A percentile compares a stretch with the other conserved stretches of the same genome.
Evolutionary conservation across 2,888 invertebrate genomes (phyloP).

Genomic region (Cyclophora albipunctata): DNA sequence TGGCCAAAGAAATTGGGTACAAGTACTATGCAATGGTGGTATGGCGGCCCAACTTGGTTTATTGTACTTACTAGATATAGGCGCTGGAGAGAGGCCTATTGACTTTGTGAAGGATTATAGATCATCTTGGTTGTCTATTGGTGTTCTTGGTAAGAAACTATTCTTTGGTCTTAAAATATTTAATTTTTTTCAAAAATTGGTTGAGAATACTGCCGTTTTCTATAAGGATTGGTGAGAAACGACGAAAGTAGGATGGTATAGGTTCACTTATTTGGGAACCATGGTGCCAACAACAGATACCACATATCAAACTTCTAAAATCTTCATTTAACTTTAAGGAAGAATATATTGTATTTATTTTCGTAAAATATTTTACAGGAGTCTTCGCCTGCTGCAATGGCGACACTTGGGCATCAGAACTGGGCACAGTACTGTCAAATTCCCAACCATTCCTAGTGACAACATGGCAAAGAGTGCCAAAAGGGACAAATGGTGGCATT

Average conservation of each 20-base stretch:
- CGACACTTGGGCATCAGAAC: conserved; percentile 94
- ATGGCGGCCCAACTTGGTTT: conserved; percentile 87
- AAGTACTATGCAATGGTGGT: conserved; percentile 93
- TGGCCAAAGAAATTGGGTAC: conserved; percentile 91
- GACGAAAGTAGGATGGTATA: too few relatives aligned
- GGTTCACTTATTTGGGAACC: too few relatives aligned
- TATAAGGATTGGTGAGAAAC: too few relatives aligned
- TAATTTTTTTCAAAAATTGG: conserved; percentile 2
- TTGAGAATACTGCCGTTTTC: too few relatives aligned
- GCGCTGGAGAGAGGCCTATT: conserved; percentile 84
- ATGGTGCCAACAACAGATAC: too few relatives aligned
- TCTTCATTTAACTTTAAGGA: too few relatives aligned
- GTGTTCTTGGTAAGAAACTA: conserved; percentile 77
- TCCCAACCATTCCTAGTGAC: conserved; percentile 85
- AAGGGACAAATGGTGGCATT: conserved; percentile 93
- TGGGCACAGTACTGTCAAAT: conserved; percentile 83
- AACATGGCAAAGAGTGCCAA: conserved; percentile 82
- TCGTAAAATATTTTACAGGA: conserved; percentile 50
- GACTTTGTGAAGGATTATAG: conserved; percentile 85
- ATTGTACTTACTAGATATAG: conserved; percentile 86
- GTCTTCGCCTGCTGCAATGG: conserved; percentile 88
- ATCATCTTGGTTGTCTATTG: conserved; percentile 88
- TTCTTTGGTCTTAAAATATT: not conserved
- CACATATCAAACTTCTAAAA: too few relatives aligned
- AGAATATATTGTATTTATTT: too few relatives aligned